Evolutionary conservation across 2,797 vertebrate genomes (phyloP).

Genomic region (Lepus oiostolus): DNA sequence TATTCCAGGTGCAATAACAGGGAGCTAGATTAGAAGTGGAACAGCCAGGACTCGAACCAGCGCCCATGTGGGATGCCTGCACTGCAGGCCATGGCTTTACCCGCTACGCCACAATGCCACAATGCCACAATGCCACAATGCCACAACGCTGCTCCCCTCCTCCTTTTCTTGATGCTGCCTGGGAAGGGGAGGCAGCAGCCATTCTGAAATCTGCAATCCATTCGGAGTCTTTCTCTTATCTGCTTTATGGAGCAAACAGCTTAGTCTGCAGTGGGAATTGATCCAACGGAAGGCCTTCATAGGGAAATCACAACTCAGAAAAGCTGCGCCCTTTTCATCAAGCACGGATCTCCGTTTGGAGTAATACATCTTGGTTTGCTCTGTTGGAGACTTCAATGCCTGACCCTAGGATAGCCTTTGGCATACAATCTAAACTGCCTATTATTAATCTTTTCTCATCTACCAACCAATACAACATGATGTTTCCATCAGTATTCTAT

Average conservation of each 20-base stretch:
- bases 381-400: slow-evolving; percentile 15
- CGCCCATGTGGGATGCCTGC: no score
- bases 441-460: slow-evolving; percentile 39
- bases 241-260: background rate
- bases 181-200: background rate
- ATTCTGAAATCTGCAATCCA: background rate
- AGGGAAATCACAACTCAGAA: background rate
- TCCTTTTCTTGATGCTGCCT: background rate
- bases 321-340: slow-evolving; percentile 2
- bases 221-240: background rate
- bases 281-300: background rate
- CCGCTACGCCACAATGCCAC: no score
- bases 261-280: slow-evolving; percentile 33
- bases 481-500: background rate
- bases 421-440: background rate
- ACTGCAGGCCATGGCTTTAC: no score
- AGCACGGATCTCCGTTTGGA: slow-evolving; percentile 1
- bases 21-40: no score
- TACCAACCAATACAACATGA: slow-evolving; percentile 18
- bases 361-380: slow-evolving; percentile 34
- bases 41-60: no score
- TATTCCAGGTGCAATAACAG: no score
- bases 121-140: no score
- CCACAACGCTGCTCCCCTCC: no score
- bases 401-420: background rate